Evolutionary conservation across 2,113 vertebrate genomes (phyloP).

Genomic region (Pogona vitticeps): DNA sequence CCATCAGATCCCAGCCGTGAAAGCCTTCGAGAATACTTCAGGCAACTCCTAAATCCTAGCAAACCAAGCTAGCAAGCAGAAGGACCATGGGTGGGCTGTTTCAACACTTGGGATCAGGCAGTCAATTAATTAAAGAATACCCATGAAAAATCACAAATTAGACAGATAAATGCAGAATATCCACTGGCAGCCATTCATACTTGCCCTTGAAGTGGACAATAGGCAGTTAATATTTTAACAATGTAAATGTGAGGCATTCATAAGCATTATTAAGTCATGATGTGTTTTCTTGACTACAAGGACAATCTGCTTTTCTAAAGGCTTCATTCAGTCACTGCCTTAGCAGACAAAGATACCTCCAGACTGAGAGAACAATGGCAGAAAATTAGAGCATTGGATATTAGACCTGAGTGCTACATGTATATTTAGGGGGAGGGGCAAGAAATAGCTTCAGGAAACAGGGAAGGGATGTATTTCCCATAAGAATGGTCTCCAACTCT

Average conservation of each 20-base stretch:
- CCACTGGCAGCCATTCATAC: neutral
- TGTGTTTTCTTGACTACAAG: too few relatives aligned
- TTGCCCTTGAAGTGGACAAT: neutral
- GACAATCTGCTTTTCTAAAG: neutral
- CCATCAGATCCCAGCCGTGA: too few relatives aligned
- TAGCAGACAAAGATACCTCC: conserved; percentile 45
- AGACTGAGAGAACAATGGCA: conserved; percentile 78
- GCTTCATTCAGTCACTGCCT: conserved; percentile 1
- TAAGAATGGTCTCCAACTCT: conserved; percentile 74
- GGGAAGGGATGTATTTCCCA: conserved; percentile 75
- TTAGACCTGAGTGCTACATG: conserved; percentile 57
- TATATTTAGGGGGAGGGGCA: conserved; percentile 75
- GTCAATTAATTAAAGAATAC: neutral
- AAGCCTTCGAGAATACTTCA: too few relatives aligned
- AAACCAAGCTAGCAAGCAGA: too few relatives aligned
- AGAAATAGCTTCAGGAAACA: conserved; percentile 83
- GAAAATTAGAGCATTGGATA: conserved; percentile 68
- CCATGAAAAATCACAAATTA: neutral
- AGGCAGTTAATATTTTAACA: fast-evolving
- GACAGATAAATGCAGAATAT: neutral
- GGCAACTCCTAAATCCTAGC: too few relatives aligned
- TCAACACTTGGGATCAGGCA: neutral
- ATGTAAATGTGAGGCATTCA: neutral
- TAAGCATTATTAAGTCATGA: neutral
- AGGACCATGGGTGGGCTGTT: neutral